Base-by-base conservation (phyloP, 2,888 invertebrate species). In the Lasiommata megera region DNA sequence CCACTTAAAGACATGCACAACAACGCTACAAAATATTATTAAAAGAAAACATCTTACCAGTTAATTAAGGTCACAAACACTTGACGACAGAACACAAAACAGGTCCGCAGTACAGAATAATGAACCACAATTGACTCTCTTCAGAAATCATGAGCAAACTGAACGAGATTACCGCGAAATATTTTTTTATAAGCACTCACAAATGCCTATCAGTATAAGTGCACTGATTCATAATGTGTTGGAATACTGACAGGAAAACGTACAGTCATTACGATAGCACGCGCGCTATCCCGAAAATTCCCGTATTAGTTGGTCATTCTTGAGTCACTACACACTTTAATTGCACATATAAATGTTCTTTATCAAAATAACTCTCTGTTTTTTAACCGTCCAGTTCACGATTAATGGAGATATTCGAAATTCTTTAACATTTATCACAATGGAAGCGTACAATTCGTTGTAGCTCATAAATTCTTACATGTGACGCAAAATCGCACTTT, bases 111-210 rank as follows among this genome's bases (percentile, higher is more conserved):
- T 40, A n/a, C 43, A 16, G 9, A 6, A 29, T 6, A 17, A 18
- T 6, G 8, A 28, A 44, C 6, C 18, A 46, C 46, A 11, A 16
- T 16, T 9, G 6, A 31, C 12, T 46, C 46, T 9, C 28, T 29
- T 14, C 16, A 11, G 16, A 46, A 31, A 16, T 46, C 46, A 16
- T 11, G 31, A 31, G 5, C 46, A 31, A 31, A 46, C 46, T 46
- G 11, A 31, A 29, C 29, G 31, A 14, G 16, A 1, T 16, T 31
- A 8, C 8, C 16, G 29, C 29, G n/a, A 43, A 29, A 46, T 29
- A 29, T 29, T 29, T 46, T n/a, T 46, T 46, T 46, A 46, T 46
- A 46, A 46, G 29, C 44, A 29, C 44, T 29, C 34, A 5, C 46
- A 31, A 31, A 43, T 28, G 23, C 3, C 18, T 6, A 17, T 11